phyloP scores from a whole-genome alignment of 1,140 invertebrate genomes.

The Myzus persicae region DNA sequence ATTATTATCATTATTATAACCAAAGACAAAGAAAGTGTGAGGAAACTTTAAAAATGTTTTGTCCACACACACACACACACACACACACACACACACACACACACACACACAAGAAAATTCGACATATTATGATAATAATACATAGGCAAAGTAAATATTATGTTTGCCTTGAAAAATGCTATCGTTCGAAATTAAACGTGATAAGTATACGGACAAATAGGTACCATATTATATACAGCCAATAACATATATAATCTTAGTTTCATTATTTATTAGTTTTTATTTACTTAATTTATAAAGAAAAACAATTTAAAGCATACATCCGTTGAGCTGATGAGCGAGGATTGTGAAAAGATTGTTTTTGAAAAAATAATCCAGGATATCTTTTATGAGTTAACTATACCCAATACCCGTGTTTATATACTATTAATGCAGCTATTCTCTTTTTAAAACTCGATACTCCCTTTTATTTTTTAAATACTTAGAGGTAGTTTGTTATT shows the following conservation, averaged over 20 bases:
- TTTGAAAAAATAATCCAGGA: not conserved
- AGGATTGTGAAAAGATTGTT: not conserved
- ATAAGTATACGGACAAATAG: not conserved
- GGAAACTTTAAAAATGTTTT: not conserved
- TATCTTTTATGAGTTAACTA: not conserved
- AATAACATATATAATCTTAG: not conserved
- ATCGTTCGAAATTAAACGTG: not conserved
- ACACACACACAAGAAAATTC: not conserved
- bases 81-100: not conserved
- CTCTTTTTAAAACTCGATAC: not conserved
- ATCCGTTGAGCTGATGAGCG: not conserved
- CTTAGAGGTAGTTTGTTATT: not conserved
- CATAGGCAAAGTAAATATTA: not conserved
- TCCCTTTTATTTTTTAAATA: not conserved
- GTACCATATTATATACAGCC: too few species aligned
- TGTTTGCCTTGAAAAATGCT: not conserved
- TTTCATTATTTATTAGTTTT: slow-evolving; percentile 6
- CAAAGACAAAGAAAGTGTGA: not conserved
- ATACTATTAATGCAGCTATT: not conserved
- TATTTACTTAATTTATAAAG: slow-evolving; percentile 12
- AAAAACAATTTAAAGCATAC: not conserved
- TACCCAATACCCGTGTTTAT: not conserved
- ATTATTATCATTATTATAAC: not conserved
- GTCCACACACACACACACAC: not conserved
- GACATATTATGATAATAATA: not conserved